Percentiles rank a stretch among this genome's conserved stretches.
These are phyloP conservation scores for Menura novaehollandiae DNA, from an alignment of 2,113 vertebrate genomes.

Conservation along the genomic window DNA sequence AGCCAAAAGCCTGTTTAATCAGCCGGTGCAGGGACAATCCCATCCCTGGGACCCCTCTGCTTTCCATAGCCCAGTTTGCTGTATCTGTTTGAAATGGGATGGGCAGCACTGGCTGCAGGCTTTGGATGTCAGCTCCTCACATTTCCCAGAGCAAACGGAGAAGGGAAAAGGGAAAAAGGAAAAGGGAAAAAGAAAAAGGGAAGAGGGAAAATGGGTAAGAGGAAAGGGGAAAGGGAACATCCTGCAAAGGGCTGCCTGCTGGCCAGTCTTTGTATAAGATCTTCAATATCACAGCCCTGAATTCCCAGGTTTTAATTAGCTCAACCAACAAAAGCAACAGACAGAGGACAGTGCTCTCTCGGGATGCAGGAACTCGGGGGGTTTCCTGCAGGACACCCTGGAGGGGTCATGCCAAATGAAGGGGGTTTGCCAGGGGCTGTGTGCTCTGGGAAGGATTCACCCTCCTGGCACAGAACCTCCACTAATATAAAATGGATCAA, in stretches of 20 bases:
- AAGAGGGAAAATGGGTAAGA: neutral
- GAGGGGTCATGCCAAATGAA: accelerated
- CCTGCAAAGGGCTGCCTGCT: neutral
- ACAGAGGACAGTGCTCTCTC: accelerated
- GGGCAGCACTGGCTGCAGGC: neutral
- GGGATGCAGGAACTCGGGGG: accelerated
- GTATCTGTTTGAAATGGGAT: accelerated
- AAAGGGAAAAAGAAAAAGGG: neutral
- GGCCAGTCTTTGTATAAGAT: accelerated
- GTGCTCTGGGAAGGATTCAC: neutral
- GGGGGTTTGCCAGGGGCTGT: neutral
- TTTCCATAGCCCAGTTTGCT: neutral
- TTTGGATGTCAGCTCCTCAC: neutral
- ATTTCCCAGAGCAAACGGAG: accelerated
- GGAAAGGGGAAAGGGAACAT: neutral
- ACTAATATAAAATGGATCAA: accelerated
- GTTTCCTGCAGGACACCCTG: neutral
- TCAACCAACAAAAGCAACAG: neutral
- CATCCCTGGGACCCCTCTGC: neutral
- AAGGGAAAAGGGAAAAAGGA: neutral
- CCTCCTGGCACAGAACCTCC: neutral
- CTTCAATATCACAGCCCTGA: accelerated
- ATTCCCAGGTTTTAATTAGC: neutral
- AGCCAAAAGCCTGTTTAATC: neutral
- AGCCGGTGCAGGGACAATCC: neutral